phyloP scores from a whole-genome alignment of 2,797 vertebrate species.

The Alca torda region DNA sequence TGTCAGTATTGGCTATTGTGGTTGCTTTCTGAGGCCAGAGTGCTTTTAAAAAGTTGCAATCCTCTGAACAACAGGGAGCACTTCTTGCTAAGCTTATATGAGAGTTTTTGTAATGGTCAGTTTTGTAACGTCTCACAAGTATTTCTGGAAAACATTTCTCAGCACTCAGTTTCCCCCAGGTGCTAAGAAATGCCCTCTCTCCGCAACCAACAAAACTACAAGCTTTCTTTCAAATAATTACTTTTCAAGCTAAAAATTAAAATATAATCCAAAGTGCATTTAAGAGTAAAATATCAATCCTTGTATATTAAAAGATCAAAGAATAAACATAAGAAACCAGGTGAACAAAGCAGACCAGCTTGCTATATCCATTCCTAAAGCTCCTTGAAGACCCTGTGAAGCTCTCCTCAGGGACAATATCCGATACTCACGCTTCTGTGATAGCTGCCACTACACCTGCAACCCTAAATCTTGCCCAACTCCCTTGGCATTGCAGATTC shows the following conservation, averaged over 20 bases:
- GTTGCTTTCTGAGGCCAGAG: background rate
- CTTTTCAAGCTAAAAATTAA: background rate
- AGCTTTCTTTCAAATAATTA: background rate
- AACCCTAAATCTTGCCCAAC: background rate
- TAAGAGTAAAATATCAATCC: background rate
- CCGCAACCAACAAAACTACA: background rate
- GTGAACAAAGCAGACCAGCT: background rate
- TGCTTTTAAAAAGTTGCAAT: background rate
- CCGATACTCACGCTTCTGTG: background rate
- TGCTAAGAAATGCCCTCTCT: background rate
- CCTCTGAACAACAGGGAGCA: background rate
- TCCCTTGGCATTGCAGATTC: background rate
- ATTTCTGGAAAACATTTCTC: background rate
- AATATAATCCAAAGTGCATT: background rate
- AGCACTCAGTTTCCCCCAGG: background rate
- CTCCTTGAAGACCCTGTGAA: background rate
- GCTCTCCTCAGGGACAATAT: background rate
- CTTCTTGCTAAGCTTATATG: background rate
- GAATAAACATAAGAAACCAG: background rate
- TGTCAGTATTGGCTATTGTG: background rate
- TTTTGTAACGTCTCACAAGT: background rate
- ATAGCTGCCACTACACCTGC: background rate
- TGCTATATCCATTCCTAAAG: background rate
- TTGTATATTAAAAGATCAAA: background rate
- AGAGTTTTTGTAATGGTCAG: background rate